Evolutionary conservation across 2,797 vertebrate genomes (phyloP), one percentile per base, ranked within the genome.

Genomic region (Myripristis jacobus): DNA sequence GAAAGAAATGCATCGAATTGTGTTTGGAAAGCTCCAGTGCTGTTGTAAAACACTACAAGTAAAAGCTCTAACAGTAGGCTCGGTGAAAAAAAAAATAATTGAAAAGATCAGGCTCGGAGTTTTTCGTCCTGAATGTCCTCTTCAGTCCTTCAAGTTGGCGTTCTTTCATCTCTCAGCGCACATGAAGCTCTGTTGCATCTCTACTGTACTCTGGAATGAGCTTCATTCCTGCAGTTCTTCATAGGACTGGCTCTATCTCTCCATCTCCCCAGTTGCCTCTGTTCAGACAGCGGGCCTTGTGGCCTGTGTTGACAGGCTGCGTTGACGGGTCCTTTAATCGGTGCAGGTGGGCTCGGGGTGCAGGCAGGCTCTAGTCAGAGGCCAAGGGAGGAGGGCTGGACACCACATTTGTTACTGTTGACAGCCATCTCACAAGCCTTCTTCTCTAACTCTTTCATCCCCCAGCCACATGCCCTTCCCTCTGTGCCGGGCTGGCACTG

Each of bases 361-460:
- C 38, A 1, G 48, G 60, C n/a, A 48, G 2, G 61, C 75, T 82
- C 27, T 48, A 36, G 73, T 82, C 73, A 18, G 82, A 62, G 73
- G 62, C 66, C 77, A 79, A 15, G 55, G 83, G 29, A 69, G 72
- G 79, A 58, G 79, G 75, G 68, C 77, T 70, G 83, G 48, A 52
- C 82, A 67, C 77, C 88, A 86, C 88, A 89, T 92, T 93, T 92
- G 91, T 88, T 91, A 62, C 91, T 94, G 94, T 93, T 92, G 91
- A 87, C 88, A 89, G 92, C 83, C 65, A 58, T 63, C 78, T 91
- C 66, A 91, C 81, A 73, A 86, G 79, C 74, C 84, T 67, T 77
- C 75, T 44, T 75, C 70, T 86, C 63, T 69, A 44, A 44, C 41
- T 46, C 85, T 92, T 92, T 91, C 77, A 91, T 91, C 89, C 67